phyloP scores from a whole-genome alignment of 2,113 vertebrate species.

The Odontesthes bonariensis region DNA sequence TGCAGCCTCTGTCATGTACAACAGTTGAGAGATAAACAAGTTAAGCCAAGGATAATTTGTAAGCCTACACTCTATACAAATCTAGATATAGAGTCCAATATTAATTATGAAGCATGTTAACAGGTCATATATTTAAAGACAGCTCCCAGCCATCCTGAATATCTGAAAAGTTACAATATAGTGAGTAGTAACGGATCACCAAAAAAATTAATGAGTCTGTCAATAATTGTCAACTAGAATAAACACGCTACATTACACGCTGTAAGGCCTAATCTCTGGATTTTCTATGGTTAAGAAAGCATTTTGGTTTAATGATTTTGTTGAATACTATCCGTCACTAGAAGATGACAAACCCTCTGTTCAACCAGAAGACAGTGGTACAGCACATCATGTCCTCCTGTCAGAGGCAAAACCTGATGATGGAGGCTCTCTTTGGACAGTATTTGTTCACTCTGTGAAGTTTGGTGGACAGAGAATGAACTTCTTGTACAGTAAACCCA shows the following conservation, averaged over 20 bases:
- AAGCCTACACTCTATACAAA: too few species aligned
- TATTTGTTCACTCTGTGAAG: conserved; percentile 36
- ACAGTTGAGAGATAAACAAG: background rate
- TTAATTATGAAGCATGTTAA: background rate
- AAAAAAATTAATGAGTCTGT: too few species aligned
- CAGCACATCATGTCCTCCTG: background rate
- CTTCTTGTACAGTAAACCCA: conserved; percentile 35
- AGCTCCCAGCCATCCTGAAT: too few species aligned
- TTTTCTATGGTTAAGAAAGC: too few species aligned
- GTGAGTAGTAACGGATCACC: too few species aligned
- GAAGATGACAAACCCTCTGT: too few species aligned
- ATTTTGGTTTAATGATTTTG: too few species aligned
- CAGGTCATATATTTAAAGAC: background rate
- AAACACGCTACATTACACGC: too few species aligned
- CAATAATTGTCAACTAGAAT: too few species aligned
- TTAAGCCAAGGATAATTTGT: background rate
- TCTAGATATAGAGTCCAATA: background rate
- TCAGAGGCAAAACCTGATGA: conserved; percentile 31
- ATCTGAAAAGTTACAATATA: background rate
- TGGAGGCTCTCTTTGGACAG: conserved; percentile 23
- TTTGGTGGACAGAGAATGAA: background rate
- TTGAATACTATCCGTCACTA: too few species aligned
- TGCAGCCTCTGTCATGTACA: background rate
- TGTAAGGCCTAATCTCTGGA: background rate
- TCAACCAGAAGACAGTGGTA: too few species aligned